phyloP scores from a whole-genome alignment of 92 coral and sea anemone genomes.

The Zoanthus solanderi region DNA sequence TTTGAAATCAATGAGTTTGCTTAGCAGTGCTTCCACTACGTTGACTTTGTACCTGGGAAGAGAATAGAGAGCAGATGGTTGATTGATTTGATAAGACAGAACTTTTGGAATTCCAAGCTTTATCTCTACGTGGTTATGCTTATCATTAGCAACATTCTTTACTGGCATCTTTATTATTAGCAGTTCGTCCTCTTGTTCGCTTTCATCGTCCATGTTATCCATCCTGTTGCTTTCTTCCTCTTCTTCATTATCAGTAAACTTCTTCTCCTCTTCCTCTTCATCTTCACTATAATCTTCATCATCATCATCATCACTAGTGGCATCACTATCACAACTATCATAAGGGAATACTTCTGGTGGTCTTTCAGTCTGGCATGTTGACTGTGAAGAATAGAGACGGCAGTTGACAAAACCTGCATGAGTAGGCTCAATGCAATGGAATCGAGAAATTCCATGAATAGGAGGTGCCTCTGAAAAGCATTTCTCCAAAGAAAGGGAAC shows the following conservation, averaged over 20 bases:
- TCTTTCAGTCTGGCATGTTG: slow-evolving; percentile 44
- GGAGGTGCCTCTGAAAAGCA: slow-evolving; percentile 53
- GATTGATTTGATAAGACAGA: slow-evolving; percentile 29
- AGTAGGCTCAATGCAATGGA: slow-evolving; percentile 58
- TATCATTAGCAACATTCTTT: slow-evolving; percentile 30
- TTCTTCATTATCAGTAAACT: slow-evolving; percentile 21
- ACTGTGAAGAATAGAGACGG: slow-evolving; percentile 50
- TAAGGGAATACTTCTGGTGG: slow-evolving; percentile 43
- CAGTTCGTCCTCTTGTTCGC: slow-evolving; percentile 19
- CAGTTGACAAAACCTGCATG: slow-evolving; percentile 42
- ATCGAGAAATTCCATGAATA: slow-evolving; percentile 49
- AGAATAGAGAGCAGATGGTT: slow-evolving; percentile 44
- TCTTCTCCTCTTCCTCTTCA: slow-evolving; percentile 27
- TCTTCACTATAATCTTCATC: slow-evolving; percentile 14
- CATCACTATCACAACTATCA: slow-evolving; percentile 34
- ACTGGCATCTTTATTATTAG: slow-evolving; percentile 39
- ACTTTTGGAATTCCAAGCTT: slow-evolving; percentile 45
- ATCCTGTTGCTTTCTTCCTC: slow-evolving; percentile 21
- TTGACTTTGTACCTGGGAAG: slow-evolving; percentile 36
- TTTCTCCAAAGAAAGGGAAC: slow-evolving; percentile 29
- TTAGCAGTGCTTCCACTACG: slow-evolving; percentile 46
- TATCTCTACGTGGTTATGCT: slow-evolving; percentile 23
- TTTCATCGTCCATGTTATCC: slow-evolving; percentile 36
- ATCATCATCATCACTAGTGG: background rate
- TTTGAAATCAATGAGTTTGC: slow-evolving; percentile 17